Evolutionary conservation across 2,888 invertebrate genomes (phyloP).

Genomic region (Notodonta ziczac): DNA sequence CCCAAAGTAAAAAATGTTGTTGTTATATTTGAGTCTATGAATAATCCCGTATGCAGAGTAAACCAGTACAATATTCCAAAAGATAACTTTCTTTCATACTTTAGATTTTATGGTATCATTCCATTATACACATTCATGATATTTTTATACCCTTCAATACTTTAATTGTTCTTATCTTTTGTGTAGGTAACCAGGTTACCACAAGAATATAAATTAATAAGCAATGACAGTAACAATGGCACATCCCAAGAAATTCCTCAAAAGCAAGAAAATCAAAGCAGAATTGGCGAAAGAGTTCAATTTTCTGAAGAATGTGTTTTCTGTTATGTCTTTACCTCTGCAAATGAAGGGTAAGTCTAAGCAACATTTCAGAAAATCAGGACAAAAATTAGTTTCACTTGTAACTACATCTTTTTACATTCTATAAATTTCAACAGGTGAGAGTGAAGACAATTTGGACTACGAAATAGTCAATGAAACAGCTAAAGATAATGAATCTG

Average conservation of each 20-base stretch:
- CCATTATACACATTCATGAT: too few relatives aligned
- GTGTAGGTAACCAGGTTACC: too few relatives aligned
- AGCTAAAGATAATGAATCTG: slow-evolving; percentile 49
- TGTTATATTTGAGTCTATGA: too few relatives aligned
- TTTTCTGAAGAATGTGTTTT: slow-evolving; percentile 85
- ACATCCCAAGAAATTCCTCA: slow-evolving; percentile 46
- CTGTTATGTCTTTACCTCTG: slow-evolving; percentile 80
- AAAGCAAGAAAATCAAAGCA: slow-evolving; percentile 66
- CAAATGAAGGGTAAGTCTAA: slow-evolving; percentile 67
- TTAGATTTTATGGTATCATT: too few relatives aligned
- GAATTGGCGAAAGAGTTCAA: slow-evolving; percentile 81
- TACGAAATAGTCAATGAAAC: slow-evolving; percentile 63
- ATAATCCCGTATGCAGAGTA: too few relatives aligned
- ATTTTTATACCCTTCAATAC: too few relatives aligned
- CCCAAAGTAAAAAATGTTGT: too few relatives aligned
- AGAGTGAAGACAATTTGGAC: slow-evolving; percentile 66
- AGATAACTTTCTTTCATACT: too few relatives aligned
- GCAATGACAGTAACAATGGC: slow-evolving; percentile 33
- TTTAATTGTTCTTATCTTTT: not conserved
- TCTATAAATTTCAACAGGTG: slow-evolving; percentile 44
- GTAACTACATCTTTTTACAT: too few relatives aligned
- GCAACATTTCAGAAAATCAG: not conserved
- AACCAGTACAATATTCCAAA: too few relatives aligned
- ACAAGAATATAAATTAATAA: too few relatives aligned
- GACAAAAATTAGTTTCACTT: not conserved